Evolutionary conservation across 2,888 invertebrate genomes (phyloP).

Genomic region (Chesias legatella): DNA sequence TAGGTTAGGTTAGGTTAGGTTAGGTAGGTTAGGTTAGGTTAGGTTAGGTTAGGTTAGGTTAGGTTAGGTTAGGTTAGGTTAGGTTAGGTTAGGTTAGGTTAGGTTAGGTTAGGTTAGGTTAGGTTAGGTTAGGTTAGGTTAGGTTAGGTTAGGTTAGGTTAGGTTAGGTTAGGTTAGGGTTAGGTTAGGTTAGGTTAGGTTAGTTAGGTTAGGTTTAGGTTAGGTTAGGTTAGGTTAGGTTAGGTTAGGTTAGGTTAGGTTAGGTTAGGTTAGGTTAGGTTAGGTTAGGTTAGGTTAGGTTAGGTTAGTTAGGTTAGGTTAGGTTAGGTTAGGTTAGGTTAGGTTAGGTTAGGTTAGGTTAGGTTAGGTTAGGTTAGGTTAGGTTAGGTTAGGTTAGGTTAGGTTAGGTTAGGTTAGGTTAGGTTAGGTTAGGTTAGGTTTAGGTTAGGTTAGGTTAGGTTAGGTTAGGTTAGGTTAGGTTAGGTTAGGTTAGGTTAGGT

Average conservation of each 20-base stretch:
- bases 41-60: slow-evolving; percentile 14
- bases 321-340: slow-evolving; percentile 24
- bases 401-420: slow-evolving; percentile 8
- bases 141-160: slow-evolving; percentile 28
- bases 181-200: slow-evolving; percentile 23
- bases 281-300: slow-evolving; percentile 21
- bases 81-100: slow-evolving; percentile 18
- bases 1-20: slow-evolving; percentile 17
- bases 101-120: slow-evolving; percentile 24
- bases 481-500: slow-evolving; percentile 11
- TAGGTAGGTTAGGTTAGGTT: slow-evolving; percentile 8
- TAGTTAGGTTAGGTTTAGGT: slow-evolving; percentile 27
- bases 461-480: slow-evolving; percentile 14
- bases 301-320: slow-evolving; percentile 25
- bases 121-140: slow-evolving; percentile 28
- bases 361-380: slow-evolving; percentile 8
- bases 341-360: background rate
- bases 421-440: slow-evolving; percentile 18
- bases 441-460: slow-evolving; percentile 20
- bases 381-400: slow-evolving; percentile 13
- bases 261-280: slow-evolving; percentile 12
- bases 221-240: slow-evolving; percentile 24
- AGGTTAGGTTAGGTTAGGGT: slow-evolving; percentile 23
- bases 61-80: slow-evolving; percentile 17
- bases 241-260: slow-evolving; percentile 22